Base-by-base conservation (phyloP, 2,113 vertebrate genomes). In the Grammomys dolichurus region DNA sequence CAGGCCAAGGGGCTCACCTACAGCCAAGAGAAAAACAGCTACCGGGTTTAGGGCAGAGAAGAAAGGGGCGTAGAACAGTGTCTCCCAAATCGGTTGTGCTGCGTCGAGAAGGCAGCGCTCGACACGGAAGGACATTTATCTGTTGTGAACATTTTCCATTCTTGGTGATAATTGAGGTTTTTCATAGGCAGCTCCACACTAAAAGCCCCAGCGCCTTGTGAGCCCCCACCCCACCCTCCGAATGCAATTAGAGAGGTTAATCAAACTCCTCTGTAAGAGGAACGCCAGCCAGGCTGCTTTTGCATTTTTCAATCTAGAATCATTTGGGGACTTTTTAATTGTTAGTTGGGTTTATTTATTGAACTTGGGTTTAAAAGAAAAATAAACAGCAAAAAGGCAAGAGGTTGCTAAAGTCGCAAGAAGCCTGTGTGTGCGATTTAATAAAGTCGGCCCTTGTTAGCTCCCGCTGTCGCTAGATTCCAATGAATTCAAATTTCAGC, bases 401-500 rank as follows among this genome's bases (percentile, higher is more conserved):
- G 94, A 94, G 93, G 89, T 36, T 78, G 31, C 84, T 93, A 84
- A 87, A 51, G 87, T 78, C 20, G 28, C 92, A 65, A 56, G 69
- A 86, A n/a, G 69, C 84, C 24, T 5, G n/a, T 63, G 92, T 56
- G 11, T 96, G 87, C 16, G 92, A 97, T 97, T 91, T 97, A 97
- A 97, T 98, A 87, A 98, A 98, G 98, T 96, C 97, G 78, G 94
- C 95, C 88, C 90, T 95, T 95, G 95, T 97, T 97, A 98, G 96
- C 95, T 93, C 96, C 77, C 56, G 96, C 69, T 7, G 96, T 95
- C 75, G 96, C 94, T 94, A 96, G 97, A 92, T 97, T 97, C 94
- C 93, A 94, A 89, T 95, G 98, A 98, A 98, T 98, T 22, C 76
- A 97, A 98, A 69, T 98, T 97, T 97, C 97, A 98, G 76, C 94